A percentile compares a stretch with the other conserved stretches of the same genome.
Evolutionary conservation across 1,140 invertebrate genomes (phyloP).

Genomic region (Oscheius sp.): DNA sequence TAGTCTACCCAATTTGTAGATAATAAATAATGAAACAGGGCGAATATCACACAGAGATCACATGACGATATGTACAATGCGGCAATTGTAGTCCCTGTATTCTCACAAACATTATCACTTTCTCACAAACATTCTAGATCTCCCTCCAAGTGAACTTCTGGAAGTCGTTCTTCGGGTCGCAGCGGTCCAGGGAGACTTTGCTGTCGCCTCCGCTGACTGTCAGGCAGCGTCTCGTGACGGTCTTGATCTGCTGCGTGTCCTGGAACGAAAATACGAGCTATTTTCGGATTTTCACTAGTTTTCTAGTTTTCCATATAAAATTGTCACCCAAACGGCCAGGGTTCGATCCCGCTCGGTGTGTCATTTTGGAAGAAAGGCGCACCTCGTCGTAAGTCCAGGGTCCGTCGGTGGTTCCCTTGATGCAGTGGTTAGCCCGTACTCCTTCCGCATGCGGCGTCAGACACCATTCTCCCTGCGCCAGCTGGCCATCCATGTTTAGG

Average conservation of each 20-base stretch:
- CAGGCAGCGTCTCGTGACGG: constrained; percentile 76
- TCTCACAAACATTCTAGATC: constrained; percentile 36
- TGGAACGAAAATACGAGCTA: constrained; percentile 59
- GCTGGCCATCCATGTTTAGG: constrained; percentile 86
- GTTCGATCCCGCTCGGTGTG: neutral
- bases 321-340: neutral
- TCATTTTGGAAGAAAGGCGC: constrained; percentile 14
- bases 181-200: constrained; percentile 37
- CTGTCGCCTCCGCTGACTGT: constrained; percentile 63
- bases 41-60: no score
- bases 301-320: neutral
- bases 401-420: constrained; percentile 83
- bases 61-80: no score
- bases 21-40: no score
- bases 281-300: constrained; percentile 1
- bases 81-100: no score
- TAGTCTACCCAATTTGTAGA: no score
- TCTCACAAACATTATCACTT: neutral
- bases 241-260: constrained; percentile 72
- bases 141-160: constrained; percentile 60
- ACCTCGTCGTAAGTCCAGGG: constrained; percentile 82
- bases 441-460: constrained; percentile 80
- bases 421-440: constrained; percentile 82
- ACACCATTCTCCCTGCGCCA: constrained; percentile 91
- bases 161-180: constrained; percentile 41